Evolutionary conservation across 2,113 vertebrate species (phyloP).

Genomic region (Grallaria varia): DNA sequence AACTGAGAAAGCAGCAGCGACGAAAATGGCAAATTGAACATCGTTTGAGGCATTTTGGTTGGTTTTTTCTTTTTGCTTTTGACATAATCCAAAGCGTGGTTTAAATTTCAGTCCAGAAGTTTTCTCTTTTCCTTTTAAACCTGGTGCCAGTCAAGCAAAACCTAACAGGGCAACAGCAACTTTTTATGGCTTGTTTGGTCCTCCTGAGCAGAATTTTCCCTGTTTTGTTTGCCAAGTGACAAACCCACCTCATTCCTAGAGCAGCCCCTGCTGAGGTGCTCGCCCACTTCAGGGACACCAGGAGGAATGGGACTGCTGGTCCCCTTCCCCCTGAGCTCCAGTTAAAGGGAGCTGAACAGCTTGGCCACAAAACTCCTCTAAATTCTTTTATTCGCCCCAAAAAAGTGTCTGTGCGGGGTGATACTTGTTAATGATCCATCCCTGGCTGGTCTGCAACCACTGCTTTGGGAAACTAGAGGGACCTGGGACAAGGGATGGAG

Average conservation of each 20-base stretch:
- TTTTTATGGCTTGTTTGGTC: not conserved
- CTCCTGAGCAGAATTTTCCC: not conserved
- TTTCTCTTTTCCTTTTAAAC: not conserved
- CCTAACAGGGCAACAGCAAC: not conserved
- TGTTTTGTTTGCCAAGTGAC: not conserved
- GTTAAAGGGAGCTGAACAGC: not conserved
- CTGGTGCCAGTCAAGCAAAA: not conserved
- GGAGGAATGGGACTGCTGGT: not conserved
- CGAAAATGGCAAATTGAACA: not conserved
- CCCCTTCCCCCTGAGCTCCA: not conserved
- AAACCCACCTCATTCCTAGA: fast-evolving
- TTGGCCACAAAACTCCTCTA: not conserved
- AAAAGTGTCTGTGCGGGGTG: not conserved
- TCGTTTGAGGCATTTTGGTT: not conserved
- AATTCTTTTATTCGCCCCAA: not conserved
- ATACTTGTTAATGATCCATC: not conserved
- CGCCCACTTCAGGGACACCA: not conserved
- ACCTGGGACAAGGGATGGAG: fast-evolving
- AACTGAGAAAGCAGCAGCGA: not conserved
- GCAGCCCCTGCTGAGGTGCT: not conserved
- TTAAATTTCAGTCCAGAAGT: not conserved
- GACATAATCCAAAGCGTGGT: not conserved
- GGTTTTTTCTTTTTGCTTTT: not conserved
- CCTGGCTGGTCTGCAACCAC: not conserved
- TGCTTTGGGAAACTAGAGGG: not conserved